Conservation (phyloP, 2,113 vertebrate genomes). For the Pituophis catenifer region DNA sequence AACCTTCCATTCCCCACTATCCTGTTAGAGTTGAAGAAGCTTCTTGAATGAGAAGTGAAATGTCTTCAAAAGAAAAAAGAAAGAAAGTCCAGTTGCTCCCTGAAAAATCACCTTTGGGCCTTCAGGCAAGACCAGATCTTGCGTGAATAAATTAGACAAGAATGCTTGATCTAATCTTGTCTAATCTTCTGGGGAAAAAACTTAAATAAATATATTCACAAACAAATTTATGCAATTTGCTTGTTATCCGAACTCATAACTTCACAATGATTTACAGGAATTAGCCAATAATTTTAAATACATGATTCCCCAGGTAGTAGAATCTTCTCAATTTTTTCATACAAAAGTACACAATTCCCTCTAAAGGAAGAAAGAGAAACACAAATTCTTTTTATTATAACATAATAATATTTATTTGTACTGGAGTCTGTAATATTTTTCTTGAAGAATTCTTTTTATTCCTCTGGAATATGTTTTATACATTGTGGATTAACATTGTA, state of each 20-base stretch:
- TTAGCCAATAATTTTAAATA: conserved; percentile 1
- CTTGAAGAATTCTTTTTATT: neutral
- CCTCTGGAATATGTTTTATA: neutral
- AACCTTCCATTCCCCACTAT: too few species aligned
- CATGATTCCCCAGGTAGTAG: neutral
- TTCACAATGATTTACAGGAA: conserved; percentile 16
- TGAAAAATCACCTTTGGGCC: too few species aligned
- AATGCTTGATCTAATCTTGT: neutral
- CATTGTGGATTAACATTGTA: conserved; percentile 7
- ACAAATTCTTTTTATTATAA: neutral
- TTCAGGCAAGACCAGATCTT: neutral
- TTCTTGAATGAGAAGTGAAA: too few species aligned
- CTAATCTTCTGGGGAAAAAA: neutral
- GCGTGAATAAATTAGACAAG: conserved; percentile 13
- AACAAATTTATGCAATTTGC: conserved; percentile 22
- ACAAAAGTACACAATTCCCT: neutral
- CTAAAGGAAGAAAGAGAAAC: neutral
- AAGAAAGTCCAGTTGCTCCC: too few species aligned
- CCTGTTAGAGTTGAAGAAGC: too few species aligned
- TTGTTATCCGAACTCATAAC: conserved; percentile 10
- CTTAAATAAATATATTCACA: conserved; percentile 10
- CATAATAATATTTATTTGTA: neutral
- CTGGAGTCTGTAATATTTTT: neutral
- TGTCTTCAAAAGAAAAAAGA: too few species aligned
- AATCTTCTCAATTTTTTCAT: conserved; percentile 16